These are phyloP conservation scores for Drosophila quadrilineata DNA, from an alignment of 1,140 invertebrate species.

Conservation along the genomic window DNA sequence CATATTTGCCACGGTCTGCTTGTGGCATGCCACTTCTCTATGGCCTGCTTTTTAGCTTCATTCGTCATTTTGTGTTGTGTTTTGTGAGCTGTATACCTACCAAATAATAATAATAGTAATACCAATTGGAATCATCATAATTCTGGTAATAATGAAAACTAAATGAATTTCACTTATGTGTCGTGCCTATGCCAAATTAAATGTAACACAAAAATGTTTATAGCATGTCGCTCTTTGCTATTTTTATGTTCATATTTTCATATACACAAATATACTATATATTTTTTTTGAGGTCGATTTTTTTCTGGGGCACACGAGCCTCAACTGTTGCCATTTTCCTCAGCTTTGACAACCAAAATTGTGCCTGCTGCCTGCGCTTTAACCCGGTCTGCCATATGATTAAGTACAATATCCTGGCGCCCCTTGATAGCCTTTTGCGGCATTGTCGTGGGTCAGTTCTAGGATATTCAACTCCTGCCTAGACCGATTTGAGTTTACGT, in stretches of 20 bases:
- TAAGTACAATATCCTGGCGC: constrained; percentile 53
- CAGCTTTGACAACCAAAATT: constrained; percentile 64
- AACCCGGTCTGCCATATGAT: constrained; percentile 50
- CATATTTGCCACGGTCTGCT: constrained; percentile 27
- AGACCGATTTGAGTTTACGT: constrained; percentile 48
- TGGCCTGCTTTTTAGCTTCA: constrained; percentile 52
- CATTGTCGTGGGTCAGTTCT: constrained; percentile 37
- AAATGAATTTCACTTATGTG: constrained; percentile 77
- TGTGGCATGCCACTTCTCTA: constrained; percentile 62
- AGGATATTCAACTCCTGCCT: constrained; percentile 1
- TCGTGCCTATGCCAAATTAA: constrained; percentile 71
- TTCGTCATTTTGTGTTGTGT: too few species aligned
- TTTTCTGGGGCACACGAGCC: constrained; percentile 66
- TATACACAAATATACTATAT: too few species aligned
- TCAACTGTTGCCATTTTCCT: constrained; percentile 52
- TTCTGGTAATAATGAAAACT: constrained; percentile 64
- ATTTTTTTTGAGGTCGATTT: constrained; percentile 50
- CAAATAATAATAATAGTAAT: constrained; percentile 34
- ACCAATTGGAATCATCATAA: constrained; percentile 27
- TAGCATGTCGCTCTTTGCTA: constrained; percentile 60
- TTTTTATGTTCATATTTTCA: constrained; percentile 34
- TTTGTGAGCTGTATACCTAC: too few species aligned
- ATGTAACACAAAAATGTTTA: constrained; percentile 63
- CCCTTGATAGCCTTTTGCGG: too few species aligned
- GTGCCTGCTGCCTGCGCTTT: constrained; percentile 45